Conservation (phyloP, 1,140 invertebrate genomes). For the Drosophila ficusphila region DNA sequence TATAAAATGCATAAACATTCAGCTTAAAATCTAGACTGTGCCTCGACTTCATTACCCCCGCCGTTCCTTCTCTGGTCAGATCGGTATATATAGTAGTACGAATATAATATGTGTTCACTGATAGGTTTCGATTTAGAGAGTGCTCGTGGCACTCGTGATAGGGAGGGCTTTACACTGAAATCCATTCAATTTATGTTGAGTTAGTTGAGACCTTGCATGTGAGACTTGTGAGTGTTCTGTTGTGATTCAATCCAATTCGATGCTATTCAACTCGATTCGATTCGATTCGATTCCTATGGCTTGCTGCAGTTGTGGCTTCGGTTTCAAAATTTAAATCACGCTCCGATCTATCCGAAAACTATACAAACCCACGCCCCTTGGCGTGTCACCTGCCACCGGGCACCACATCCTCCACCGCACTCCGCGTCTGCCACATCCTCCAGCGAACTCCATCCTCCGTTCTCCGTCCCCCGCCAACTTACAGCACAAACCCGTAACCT, state of each 20-base stretch:
- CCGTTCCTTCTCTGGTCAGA: constrained; percentile 14
- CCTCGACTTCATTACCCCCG: constrained; percentile 1
- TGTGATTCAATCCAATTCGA: background rate
- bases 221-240: constrained; percentile 5
- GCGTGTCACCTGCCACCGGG: background rate
- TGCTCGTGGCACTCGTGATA: constrained; percentile 59
- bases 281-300: background rate
- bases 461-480: constrained; percentile 46
- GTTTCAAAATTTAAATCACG: constrained; percentile 27
- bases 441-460: background rate
- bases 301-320: constrained; percentile 33
- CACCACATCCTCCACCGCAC: background rate
- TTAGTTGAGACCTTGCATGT: constrained; percentile 50
- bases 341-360: constrained; percentile 19
- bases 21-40: constrained; percentile 65
- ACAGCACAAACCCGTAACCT: constrained; percentile 78
- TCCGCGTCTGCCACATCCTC: background rate
- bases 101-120: constrained; percentile 45
- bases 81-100: constrained; percentile 45
- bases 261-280: background rate
- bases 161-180: constrained; percentile 81
- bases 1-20: constrained; percentile 78
- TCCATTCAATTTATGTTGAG: constrained; percentile 71
- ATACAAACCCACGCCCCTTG: background rate
- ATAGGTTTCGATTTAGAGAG: constrained; percentile 71